Base-by-base conservation (phyloP, 2,797 vertebrate genomes). In the Pteropus rufus region DNA sequence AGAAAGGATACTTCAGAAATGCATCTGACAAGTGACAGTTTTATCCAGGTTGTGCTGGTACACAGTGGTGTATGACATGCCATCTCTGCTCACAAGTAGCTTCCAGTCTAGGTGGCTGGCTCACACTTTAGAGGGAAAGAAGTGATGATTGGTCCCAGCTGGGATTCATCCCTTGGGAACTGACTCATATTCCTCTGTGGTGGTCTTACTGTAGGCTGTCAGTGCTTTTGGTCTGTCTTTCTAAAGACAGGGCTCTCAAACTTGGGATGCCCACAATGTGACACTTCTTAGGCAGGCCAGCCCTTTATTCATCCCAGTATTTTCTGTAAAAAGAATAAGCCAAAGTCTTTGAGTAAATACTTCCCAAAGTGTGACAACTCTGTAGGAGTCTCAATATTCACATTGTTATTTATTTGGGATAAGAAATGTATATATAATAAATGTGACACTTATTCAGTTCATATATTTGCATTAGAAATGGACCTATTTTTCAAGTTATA, bases 401-500 rank as follows among this genome's bases (percentile, higher is more conserved):
- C 16, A 34, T 91, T 81, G n/a, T 75, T 94, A 69, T 94, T 93
- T 80, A 56, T 69, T 15, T 90, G 87, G 81, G 80, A 95, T 7
- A 39, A 31, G n/a, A 39, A 70, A 70, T 56, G 58, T 69, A 76
- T 75, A 21, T 56, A 54, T 75, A 79, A 94, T 87, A 87, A 89
- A 75, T 70, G 46, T 31, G 52, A 36, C 60, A 36, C 34, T 89
- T 85, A 77, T 29, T 94, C 31, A 24, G 24, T 69, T 83, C 34
- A 49, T 54, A 34, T 91, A 84, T 89, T 91, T 94, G 73, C 69
- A 76, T 91, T 77, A 83, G 58, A 92, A 84, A 67, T 56, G 41
- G 86, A 44, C 41, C 18, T 75, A 1, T 82, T 94, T 95, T 94
- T 80, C 76, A 94, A 95, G 89, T 81, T 49, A 69, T 41, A 83